These are phyloP conservation scores for Oreochromis niloticus DNA, from an alignment of 2,113 vertebrate species.

Conservation along the genomic window DNA sequence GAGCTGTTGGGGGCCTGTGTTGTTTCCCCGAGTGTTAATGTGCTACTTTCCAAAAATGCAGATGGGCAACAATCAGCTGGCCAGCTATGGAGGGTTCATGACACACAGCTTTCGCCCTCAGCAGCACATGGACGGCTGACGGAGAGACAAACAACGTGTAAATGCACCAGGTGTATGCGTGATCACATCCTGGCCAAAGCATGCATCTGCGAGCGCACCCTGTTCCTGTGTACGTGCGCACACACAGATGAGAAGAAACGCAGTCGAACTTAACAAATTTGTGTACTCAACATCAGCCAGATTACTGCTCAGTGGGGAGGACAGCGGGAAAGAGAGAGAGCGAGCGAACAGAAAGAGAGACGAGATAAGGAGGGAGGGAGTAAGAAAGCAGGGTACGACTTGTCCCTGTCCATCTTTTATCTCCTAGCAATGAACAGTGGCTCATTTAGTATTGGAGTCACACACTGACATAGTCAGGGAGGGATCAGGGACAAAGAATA, in stretches of 20 bases:
- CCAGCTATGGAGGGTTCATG: slow-evolving; percentile 7
- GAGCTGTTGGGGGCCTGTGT: background rate
- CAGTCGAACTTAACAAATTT: slow-evolving; percentile 18
- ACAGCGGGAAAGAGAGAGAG: background rate
- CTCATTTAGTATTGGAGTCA: slow-evolving; percentile 36
- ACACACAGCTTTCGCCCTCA: slow-evolving; percentile 32
- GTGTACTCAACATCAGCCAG: slow-evolving; percentile 27
- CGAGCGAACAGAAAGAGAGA: background rate
- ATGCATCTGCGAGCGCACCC: background rate
- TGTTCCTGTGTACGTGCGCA: background rate
- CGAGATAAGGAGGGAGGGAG: background rate
- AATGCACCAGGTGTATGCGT: slow-evolving; percentile 38
- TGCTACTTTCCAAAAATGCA: slow-evolving; percentile 26
- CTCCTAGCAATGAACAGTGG: background rate
- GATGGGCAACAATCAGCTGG: slow-evolving; percentile 28
- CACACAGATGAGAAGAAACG: background rate
- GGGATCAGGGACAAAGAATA: slow-evolving; percentile 18
- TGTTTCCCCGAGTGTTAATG: slow-evolving; percentile 10
- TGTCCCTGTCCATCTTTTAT: slow-evolving; percentile 21
- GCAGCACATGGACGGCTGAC: slow-evolving; percentile 42
- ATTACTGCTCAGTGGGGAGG: slow-evolving; percentile 1
- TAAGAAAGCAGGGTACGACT: background rate
- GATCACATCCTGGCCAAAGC: slow-evolving; percentile 24
- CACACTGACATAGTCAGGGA: slow-evolving; percentile 10
- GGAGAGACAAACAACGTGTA: slow-evolving; percentile 32